These are phyloP conservation scores for Phodopus roborovskii DNA, from an alignment of 2,113 vertebrate species.

Conservation along the genomic window DNA sequence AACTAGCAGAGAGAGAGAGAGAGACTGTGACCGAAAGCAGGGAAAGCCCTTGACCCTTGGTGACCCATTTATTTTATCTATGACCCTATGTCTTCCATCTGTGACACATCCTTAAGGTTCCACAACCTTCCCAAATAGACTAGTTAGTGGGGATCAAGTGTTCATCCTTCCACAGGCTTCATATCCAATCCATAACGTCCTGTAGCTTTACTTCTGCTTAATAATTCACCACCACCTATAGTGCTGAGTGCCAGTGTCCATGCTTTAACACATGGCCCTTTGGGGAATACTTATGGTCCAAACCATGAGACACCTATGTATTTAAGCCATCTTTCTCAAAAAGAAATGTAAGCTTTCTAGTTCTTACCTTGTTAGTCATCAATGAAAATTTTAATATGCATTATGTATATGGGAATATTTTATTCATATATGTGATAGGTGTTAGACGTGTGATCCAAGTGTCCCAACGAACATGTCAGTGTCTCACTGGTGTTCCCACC, in stretches of 20 bases:
- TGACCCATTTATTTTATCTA: not conserved
- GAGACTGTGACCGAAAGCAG: not conserved
- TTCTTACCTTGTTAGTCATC: not conserved
- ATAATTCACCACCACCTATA: not conserved
- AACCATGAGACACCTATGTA: not conserved
- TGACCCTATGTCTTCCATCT: not conserved
- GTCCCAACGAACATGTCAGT: not conserved
- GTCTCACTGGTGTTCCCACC: not conserved
- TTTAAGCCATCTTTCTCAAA: not conserved
- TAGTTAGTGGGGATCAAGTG: not conserved
- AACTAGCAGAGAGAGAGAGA: not conserved
- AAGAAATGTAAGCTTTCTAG: not conserved
- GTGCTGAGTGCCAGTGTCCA: not conserved
- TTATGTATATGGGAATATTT: not conserved
- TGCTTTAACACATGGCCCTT: not conserved
- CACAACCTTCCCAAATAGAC: not conserved
- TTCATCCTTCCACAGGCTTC: not conserved
- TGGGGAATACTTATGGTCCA: not conserved
- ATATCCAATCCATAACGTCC: not conserved
- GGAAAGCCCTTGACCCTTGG: not conserved
- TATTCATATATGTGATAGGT: fast-evolving
- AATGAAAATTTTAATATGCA: not conserved
- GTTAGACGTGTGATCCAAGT: not conserved
- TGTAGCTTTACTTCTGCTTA: not conserved
- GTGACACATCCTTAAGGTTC: not conserved